Evolutionary conservation across 2,113 vertebrate genomes (phyloP).

Genomic region (Heterotilapia buettikoferi): DNA sequence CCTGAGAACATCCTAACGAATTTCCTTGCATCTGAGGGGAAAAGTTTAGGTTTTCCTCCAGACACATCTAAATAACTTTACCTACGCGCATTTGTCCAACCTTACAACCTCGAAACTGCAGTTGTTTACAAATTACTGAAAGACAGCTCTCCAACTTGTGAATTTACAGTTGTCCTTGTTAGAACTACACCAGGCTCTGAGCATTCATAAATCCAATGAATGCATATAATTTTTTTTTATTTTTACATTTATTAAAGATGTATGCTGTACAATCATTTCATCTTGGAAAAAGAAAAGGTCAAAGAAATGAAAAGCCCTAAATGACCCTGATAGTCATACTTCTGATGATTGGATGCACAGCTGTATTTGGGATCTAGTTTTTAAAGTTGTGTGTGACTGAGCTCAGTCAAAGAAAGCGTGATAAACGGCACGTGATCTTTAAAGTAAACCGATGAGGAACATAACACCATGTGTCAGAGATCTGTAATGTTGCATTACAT

Average conservation of each 20-base stretch:
- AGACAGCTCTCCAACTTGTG: accelerated
- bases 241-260: neutral
- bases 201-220: neutral
- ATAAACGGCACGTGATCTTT: neutral
- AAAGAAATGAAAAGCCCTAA: neutral
- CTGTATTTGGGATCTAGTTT: neutral
- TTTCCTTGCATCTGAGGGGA: neutral
- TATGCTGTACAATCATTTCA: neutral
- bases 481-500: neutral
- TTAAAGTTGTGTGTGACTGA: neutral
- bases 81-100: neutral
- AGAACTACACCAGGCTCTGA: neutral
- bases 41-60: neutral
- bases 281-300: neutral
- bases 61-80: neutral
- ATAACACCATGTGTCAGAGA: neutral
- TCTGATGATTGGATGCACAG: neutral
- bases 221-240: neutral
- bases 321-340: neutral
- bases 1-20: neutral
- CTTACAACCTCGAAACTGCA: neutral
- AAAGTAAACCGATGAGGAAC: neutral
- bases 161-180: neutral
- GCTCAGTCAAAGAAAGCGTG: neutral
- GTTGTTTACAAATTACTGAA: neutral